Conservation (phyloP, 2,797 vertebrate species). For the Sarcophilus harrisii region DNA sequence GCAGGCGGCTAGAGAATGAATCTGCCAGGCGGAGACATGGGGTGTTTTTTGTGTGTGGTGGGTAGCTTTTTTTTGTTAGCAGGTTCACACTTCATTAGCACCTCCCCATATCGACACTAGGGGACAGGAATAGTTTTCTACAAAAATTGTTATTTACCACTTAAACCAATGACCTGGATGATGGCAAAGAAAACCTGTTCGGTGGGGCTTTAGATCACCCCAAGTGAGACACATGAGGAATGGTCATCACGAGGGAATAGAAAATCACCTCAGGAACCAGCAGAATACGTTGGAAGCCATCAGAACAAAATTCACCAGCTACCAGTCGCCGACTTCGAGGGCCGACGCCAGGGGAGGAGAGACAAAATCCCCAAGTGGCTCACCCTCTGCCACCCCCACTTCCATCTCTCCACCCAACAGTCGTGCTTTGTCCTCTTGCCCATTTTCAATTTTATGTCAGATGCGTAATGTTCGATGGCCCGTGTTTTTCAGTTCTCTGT, state of each 20-base stretch:
- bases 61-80: background rate
- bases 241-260: conserved; percentile 20
- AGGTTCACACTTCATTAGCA: conserved; percentile 53
- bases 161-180: conserved; percentile 24
- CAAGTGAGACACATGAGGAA: conserved; percentile 31
- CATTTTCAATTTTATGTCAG: conserved; percentile 67
- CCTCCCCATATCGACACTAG: background rate
- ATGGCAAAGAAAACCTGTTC: conserved; percentile 10
- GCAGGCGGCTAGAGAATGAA: conserved; percentile 29
- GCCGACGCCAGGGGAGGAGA: conserved; percentile 21
- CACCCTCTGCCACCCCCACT: background rate
- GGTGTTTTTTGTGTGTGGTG: background rate
- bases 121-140: conserved; percentile 14
- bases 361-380: background rate
- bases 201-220: conserved; percentile 34
- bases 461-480: conserved; percentile 53
- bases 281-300: conserved; percentile 25
- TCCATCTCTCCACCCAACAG: conserved; percentile 37
- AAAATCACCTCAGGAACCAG: conserved; percentile 21
- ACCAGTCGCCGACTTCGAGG: background rate
- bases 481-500: conserved; percentile 55
- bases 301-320: background rate
- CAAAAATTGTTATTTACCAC: conserved; percentile 27
- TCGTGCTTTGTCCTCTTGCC: conserved; percentile 39
- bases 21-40: background rate